Conservation (phyloP, 2,888 invertebrate genomes). For the Hedya salicella region DNA sequence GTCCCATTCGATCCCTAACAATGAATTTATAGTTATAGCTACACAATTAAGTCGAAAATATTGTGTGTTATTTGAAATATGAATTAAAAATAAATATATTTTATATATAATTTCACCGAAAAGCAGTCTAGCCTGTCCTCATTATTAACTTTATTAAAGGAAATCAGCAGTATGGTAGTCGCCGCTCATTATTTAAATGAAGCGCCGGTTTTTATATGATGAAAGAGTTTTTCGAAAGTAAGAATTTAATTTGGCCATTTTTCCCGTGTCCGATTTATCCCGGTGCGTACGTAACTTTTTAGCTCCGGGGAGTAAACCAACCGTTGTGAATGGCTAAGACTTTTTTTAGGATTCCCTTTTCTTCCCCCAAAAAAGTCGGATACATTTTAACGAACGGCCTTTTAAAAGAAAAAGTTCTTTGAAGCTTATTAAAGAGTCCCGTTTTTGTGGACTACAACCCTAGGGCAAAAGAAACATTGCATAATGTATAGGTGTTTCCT, state of each 20-base stretch:
- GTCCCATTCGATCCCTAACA: no score
- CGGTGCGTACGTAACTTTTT: constrained; percentile 66
- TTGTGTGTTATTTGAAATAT: no score
- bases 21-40: no score
- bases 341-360: constrained; percentile 70
- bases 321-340: constrained; percentile 69
- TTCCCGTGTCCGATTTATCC: constrained; percentile 57
- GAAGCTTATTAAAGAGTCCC: constrained; percentile 73
- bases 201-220: constrained; percentile 5
- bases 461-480: constrained; percentile 56
- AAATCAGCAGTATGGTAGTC: not conserved
- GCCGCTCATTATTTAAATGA: constrained; percentile 6
- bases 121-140: not conserved
- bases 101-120: not conserved
- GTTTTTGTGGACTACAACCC: constrained; percentile 65
- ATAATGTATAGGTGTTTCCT: constrained; percentile 51
- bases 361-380: constrained; percentile 74
- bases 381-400: constrained; percentile 72
- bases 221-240: constrained; percentile 23
- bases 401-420: constrained; percentile 72
- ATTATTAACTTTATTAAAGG: not conserved
- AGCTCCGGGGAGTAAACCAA: constrained; percentile 69
- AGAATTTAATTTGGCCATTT: constrained; percentile 64
- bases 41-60: no score
- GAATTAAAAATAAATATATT: not conserved